Evolutionary conservation across 2,888 invertebrate genomes (phyloP), one percentile per base, ranked within the genome.

Genomic region (Lasius platythorax): DNA sequence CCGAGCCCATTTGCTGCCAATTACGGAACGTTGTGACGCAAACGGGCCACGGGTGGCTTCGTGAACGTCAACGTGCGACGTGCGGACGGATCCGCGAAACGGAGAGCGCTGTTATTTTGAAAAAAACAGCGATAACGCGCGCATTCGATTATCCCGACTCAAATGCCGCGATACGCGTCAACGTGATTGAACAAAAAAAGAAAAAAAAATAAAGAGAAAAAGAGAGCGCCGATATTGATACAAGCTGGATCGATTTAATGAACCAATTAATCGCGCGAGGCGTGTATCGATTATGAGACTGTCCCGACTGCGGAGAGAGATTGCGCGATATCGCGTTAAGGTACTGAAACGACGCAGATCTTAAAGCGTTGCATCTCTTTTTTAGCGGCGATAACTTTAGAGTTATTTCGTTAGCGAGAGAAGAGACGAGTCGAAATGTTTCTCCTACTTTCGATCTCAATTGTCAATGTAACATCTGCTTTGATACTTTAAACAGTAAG

Each of bases 1-100:
- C 86, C 85, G 84, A 88, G 85, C 85, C 89, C 91, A 92, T 91
- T 92, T 92, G 91, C 88, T 86, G 90, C 87, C 91, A 92, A 92
- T 92, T 93, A 92, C 87, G 84, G 83, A 74, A 70, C 86, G 87
- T 85, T 84, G 85, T 91, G 91, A 91, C 90, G 90, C 88, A 91
- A 92, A 87, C 87, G 88, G 50, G 74, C 87, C 68, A 64, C 74
- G 56, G 63, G 78, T 64, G 68, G 85, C 79, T 86, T 84, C 81
- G 81, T 75, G 50, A 85, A 74, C 85, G 85, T 81, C 81, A 75
- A 66, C 72, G 23, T 23, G 72, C 67, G 68, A 81, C 72, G 74
- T 56, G 58, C 78, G 56, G 56, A 79, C 79, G 56, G 72, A 81
- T 46, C 56, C 79, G 66, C 81, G 64, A 78, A 76, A 75, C 56